Conservation (phyloP, 2,797 vertebrate genomes). For the Podargus strigoides region DNA sequence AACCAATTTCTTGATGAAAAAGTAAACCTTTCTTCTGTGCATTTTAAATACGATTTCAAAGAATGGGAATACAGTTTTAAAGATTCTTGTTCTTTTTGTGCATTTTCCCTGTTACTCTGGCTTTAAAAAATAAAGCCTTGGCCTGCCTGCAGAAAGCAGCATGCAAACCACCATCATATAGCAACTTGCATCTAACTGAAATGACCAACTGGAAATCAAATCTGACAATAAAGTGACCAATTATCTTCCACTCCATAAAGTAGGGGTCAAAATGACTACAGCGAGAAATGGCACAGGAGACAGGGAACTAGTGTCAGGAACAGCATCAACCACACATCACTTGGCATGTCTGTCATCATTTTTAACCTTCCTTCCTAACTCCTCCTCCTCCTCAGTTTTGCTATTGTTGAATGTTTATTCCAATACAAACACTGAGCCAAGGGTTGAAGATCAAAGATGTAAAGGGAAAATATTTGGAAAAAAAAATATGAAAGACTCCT, state of each 20-base stretch:
- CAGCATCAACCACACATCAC: neutral
- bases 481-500: neutral
- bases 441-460: neutral
- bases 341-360: accelerated
- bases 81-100: neutral
- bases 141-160: neutral
- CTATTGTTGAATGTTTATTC: neutral
- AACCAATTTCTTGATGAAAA: neutral
- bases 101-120: neutral
- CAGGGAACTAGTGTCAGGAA: neutral
- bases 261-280: neutral
- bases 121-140: neutral
- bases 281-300: neutral
- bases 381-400: neutral
- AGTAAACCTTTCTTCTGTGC: neutral
- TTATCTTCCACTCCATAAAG: conserved; percentile 22
- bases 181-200: neutral
- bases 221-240: neutral
- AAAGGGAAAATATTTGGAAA: neutral
- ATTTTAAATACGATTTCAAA: neutral
- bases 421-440: neutral
- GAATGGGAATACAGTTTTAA: neutral
- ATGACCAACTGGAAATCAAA: neutral
- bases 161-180: neutral
- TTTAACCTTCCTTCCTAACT: neutral